Conservation (phyloP, 1,140 invertebrate species). For the Polyergus mexicanus region DNA sequence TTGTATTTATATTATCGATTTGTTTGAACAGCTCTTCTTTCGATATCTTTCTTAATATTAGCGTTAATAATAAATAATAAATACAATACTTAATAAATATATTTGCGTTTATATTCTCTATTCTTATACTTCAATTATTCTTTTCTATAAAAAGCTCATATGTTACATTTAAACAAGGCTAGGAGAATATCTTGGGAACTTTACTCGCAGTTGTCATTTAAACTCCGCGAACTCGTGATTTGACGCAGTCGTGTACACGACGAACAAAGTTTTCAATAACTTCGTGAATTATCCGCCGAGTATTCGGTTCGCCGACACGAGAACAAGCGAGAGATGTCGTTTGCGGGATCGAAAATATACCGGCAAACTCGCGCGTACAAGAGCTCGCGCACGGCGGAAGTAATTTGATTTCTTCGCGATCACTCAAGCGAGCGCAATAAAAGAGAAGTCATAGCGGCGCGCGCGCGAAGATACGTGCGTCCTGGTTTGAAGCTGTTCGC, state of each 20-base stretch:
- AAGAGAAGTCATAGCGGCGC: slow-evolving; percentile 41
- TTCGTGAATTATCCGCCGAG: slow-evolving; percentile 40
- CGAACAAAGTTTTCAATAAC: slow-evolving; percentile 48
- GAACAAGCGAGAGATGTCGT: neutral
- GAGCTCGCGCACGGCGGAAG: slow-evolving; percentile 45
- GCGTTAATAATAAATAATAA: too few relatives aligned
- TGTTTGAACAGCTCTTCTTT: neutral
- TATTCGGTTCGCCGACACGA: slow-evolving; percentile 14
- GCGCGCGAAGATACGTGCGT: slow-evolving; percentile 25
- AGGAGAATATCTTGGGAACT: neutral
- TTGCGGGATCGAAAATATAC: slow-evolving; percentile 24
- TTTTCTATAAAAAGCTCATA: neutral
- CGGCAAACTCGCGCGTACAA: slow-evolving; percentile 22
- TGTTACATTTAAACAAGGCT: neutral
- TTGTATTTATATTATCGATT: neutral
- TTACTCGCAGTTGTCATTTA: slow-evolving; percentile 30
- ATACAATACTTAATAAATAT: too few relatives aligned
- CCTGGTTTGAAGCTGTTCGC: neutral
- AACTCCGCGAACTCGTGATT: slow-evolving; percentile 36
- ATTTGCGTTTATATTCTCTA: neutral
- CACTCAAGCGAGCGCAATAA: slow-evolving; percentile 70
- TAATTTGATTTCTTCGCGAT: slow-evolving; percentile 74
- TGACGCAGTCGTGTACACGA: slow-evolving; percentile 1
- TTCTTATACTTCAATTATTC: neutral
- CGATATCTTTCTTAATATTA: neutral